Conservation (phyloP, 2,113 vertebrate species). For the Theropithecus gelada region DNA sequence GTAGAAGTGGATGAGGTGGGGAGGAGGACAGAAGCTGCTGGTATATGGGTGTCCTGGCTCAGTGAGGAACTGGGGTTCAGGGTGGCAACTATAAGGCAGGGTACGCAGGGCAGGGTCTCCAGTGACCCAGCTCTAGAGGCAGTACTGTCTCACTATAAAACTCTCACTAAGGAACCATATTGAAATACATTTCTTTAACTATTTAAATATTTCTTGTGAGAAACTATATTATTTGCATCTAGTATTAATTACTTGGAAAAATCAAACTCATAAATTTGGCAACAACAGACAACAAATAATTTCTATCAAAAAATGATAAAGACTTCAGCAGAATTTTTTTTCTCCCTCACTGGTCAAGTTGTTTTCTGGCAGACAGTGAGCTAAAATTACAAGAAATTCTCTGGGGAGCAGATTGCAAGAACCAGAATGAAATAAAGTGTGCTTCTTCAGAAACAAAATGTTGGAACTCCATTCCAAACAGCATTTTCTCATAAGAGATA, state of each 20-base stretch:
- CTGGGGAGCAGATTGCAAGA: background rate
- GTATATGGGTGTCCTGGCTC: background rate
- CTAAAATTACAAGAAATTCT: background rate
- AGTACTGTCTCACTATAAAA: background rate
- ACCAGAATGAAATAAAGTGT: background rate
- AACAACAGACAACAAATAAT: background rate
- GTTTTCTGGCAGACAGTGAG: background rate
- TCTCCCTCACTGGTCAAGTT: background rate
- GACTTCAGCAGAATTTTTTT: background rate
- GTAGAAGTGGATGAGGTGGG: too few species aligned
- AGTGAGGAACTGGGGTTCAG: background rate
- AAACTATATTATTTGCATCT: background rate
- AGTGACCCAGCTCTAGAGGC: background rate
- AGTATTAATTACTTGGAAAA: background rate
- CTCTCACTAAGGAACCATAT: background rate
- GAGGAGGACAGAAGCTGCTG: background rate
- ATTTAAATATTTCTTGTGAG: background rate
- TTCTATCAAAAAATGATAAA: background rate
- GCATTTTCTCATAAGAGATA: background rate
- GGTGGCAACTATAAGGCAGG: accelerated
- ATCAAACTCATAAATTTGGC: background rate
- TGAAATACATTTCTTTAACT: background rate
- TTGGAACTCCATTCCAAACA: background rate
- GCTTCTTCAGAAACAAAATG: background rate
- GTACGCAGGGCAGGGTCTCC: background rate